phyloP scores from a whole-genome alignment of 2,888 invertebrate species.

The Athalia circularis region DNA sequence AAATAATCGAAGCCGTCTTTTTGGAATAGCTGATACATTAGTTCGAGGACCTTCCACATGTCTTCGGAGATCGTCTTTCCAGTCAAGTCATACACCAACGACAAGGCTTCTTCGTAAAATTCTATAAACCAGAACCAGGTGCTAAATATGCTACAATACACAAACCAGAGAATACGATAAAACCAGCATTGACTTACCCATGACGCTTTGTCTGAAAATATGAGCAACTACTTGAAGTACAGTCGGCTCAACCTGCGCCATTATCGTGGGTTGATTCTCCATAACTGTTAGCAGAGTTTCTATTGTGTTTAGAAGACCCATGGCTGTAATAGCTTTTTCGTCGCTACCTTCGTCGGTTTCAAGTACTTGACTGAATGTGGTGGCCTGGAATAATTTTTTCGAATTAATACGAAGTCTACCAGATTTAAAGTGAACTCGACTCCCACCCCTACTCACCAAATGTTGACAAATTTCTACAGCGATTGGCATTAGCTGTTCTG shows the following conservation, averaged over 20 bases:
- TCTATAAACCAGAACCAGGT: slow-evolving; percentile 77
- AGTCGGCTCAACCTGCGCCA: slow-evolving; percentile 92
- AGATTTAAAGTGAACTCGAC: neutral
- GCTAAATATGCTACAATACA: slow-evolving; percentile 35
- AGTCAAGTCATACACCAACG: slow-evolving; percentile 93
- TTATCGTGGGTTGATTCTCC: slow-evolving; percentile 90
- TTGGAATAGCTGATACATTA: slow-evolving; percentile 92
- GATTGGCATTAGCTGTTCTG: slow-evolving; percentile 91
- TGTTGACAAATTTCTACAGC: slow-evolving; percentile 97
- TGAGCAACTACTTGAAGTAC: slow-evolving; percentile 93
- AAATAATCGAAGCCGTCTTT: slow-evolving; percentile 97
- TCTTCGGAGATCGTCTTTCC: slow-evolving; percentile 90
- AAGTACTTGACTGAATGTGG: slow-evolving; percentile 85
- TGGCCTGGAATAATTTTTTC: slow-evolving; percentile 74
- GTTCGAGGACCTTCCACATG: slow-evolving; percentile 97
- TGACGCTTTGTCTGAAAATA: slow-evolving; percentile 87
- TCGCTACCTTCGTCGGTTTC: slow-evolving; percentile 92
- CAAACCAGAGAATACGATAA: slow-evolving; percentile 1
- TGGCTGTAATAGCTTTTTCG: slow-evolving; percentile 97
- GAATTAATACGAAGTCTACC: neutral
- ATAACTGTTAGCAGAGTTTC: slow-evolving; percentile 95
- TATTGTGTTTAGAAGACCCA: slow-evolving; percentile 97
- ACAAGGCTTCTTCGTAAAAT: slow-evolving; percentile 97
- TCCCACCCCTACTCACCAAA: slow-evolving; percentile 74
- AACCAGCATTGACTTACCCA: slow-evolving; percentile 77